These are phyloP conservation scores for Xylophagus ater DNA, from an alignment of 2,888 invertebrate genomes.

Conservation along the genomic window DNA sequence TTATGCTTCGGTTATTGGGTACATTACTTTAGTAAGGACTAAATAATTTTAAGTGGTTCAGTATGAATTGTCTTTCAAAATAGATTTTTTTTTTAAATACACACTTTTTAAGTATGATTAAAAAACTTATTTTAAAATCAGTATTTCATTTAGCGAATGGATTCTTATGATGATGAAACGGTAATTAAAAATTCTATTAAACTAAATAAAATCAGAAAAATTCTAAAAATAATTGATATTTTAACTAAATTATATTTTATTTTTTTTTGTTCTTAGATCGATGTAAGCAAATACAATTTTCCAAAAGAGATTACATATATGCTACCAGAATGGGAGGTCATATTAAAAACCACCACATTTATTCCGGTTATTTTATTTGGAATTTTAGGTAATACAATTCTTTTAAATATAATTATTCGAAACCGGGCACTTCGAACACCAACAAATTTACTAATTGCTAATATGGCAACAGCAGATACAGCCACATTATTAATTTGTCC, in stretches of 20 bases:
- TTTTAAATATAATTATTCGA: slow-evolving; percentile 50
- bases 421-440: slow-evolving; percentile 55
- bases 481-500: slow-evolving; percentile 57
- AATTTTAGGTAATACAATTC: slow-evolving; percentile 52
- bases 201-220: too few relatives aligned
- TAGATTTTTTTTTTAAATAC: too few relatives aligned
- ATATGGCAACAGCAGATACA: slow-evolving; percentile 62
- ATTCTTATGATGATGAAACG: slow-evolving; percentile 1
- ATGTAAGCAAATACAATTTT: slow-evolving; percentile 8
- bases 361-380: slow-evolving; percentile 52
- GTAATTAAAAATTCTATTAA: too few relatives aligned
- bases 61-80: too few relatives aligned
- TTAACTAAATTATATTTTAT: neutral
- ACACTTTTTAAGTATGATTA: too few relatives aligned
- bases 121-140: too few relatives aligned
- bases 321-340: slow-evolving; percentile 48
- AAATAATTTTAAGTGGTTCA: too few relatives aligned
- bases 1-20: too few relatives aligned
- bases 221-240: too few relatives aligned
- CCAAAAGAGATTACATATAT: slow-evolving; percentile 57
- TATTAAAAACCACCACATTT: slow-evolving; percentile 48
- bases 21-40: too few relatives aligned
- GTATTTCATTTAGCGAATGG: too few relatives aligned
- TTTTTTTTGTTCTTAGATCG: slow-evolving; percentile 7
- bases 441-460: slow-evolving; percentile 61